A percentile compares a stretch with the other conserved stretches of the same genome.
Evolutionary conservation across 2,888 invertebrate species (phyloP).

Genomic region (Phengaris arion): DNA sequence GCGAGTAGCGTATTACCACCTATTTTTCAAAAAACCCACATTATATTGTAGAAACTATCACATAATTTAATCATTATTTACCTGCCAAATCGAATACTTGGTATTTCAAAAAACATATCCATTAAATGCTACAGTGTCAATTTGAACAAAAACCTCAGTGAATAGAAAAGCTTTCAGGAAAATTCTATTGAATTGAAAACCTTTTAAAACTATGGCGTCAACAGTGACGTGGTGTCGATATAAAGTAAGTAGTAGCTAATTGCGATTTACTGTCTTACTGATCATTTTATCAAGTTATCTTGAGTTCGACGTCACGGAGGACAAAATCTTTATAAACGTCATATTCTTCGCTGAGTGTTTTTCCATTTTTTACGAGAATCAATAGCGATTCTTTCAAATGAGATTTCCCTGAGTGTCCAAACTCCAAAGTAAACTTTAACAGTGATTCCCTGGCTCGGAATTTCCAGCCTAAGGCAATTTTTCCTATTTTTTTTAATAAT

Average conservation of each 20-base stretch:
- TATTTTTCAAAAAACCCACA: too few relatives aligned
- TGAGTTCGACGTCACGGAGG: constrained; percentile 14
- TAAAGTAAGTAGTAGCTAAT: not conserved
- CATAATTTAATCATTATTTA: too few relatives aligned
- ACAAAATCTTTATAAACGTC: not conserved
- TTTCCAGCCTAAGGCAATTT: constrained; percentile 40
- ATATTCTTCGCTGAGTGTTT: constrained; percentile 2
- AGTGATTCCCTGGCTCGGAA: constrained; percentile 44
- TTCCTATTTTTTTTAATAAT: constrained; percentile 30
- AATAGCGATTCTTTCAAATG: constrained; percentile 12
- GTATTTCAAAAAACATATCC: too few relatives aligned
- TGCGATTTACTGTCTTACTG: not conserved
- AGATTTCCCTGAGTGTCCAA: too few relatives aligned
- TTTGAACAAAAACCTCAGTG: too few relatives aligned
- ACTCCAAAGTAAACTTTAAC: too few relatives aligned
- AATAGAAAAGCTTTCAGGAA: not conserved
- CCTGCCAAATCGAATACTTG: too few relatives aligned
- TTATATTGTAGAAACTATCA: too few relatives aligned
- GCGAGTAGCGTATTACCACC: too few relatives aligned
- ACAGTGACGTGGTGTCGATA: not conserved
- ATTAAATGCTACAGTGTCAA: too few relatives aligned
- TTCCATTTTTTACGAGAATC: constrained; percentile 22
- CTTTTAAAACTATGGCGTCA: not conserved
- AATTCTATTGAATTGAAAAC: not conserved
- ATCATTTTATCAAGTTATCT: not conserved